These are phyloP conservation scores for Puffinus mauretanicus DNA, from an alignment of 2,113 vertebrate species.

Conservation along the genomic window DNA sequence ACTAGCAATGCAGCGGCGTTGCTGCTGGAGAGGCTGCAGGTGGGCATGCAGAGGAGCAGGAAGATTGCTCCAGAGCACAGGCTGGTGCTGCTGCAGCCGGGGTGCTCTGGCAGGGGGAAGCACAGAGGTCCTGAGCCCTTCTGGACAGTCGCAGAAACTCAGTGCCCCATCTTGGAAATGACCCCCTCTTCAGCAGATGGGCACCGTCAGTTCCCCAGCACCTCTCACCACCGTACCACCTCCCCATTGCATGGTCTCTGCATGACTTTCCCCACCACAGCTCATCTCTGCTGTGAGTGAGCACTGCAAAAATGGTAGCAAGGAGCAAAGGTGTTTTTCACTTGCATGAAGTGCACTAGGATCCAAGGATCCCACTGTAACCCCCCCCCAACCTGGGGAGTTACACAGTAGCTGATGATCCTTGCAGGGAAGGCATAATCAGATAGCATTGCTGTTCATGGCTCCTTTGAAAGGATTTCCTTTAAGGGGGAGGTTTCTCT, in stretches of 20 bases:
- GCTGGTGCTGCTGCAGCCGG: not conserved
- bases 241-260: too few relatives aligned
- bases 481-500: not conserved
- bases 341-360: too few relatives aligned
- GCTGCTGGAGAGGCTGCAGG: too few relatives aligned
- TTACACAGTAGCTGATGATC: not conserved
- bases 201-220: accelerated
- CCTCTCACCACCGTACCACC: too few relatives aligned
- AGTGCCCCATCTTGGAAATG: not conserved
- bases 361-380: not conserved
- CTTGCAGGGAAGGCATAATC: not conserved
- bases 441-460: not conserved
- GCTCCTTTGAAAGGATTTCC: not conserved
- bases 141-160: not conserved
- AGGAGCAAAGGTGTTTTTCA: not conserved
- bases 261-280: too few relatives aligned
- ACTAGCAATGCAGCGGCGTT: too few relatives aligned
- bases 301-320: not conserved
- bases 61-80: not conserved
- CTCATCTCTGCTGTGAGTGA: too few relatives aligned
- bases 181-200: not conserved
- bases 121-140: not conserved
- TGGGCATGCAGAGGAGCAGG: not conserved
- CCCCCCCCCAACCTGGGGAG: too few relatives aligned
- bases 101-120: not conserved